Base-by-base conservation (phyloP, 2,888 invertebrate genomes). In the Temnothorax rugatulus region DNA sequence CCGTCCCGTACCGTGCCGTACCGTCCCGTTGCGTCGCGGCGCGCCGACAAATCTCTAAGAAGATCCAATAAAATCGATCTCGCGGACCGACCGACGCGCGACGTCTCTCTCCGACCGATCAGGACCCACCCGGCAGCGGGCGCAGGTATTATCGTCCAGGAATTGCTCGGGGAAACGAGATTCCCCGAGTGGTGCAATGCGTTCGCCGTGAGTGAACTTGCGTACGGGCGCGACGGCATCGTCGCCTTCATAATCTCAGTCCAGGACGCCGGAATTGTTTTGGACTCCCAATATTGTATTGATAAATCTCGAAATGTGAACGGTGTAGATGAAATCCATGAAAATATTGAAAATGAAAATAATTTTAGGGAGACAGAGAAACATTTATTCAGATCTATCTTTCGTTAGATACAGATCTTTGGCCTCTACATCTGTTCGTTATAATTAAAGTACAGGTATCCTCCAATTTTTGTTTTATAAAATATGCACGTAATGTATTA, bases 1-100 rank as follows among this genome's bases (percentile, higher is more conserved):
- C n/a, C 74, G 59, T 74, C 38, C 52, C 74, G 57, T 61, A 44
- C n/a, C n/a, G n/a, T 74, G 2, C 15, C 44, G 57, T 59, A 7
- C 15, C 74, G 59, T 74, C 25, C 54, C 74, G 59, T 75, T 47
- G 68, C 69, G 41, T 41, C 77, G 44, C 64, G 75, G 50, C 52
- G 81, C 77, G 68, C 50, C 68, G 84, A 87, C 84, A 82, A 83
- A 87, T 88, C 84, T 86, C 82, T 68, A 76, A 69, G 84, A 76
- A 69, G 77, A 83, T 74, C 83, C 84, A 82, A 87, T 84, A 74
- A 71, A 84, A 87, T 85, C 81, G 87, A 84, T 76, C 69, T 25
- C 59, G 41, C 15, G 34, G 15, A 50, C 68, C 81, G 63, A 54
- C 66, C 44, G 44, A 63, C 29, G 29, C 29, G 29, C 29, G 29